Conservation (phyloP, 2,797 vertebrate species). For the Emys orbicularis region DNA sequence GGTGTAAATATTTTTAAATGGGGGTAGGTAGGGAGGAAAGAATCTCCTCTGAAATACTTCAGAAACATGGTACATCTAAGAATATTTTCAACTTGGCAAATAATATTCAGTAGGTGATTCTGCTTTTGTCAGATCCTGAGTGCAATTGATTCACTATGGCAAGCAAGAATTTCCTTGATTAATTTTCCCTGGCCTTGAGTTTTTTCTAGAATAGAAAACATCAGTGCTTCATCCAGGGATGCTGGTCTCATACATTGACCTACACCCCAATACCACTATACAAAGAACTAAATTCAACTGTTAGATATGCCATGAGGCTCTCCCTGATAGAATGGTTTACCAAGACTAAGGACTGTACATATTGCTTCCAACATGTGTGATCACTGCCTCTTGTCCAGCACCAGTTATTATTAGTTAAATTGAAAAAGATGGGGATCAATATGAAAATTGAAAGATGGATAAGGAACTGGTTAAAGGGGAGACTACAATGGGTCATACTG, state of each 20-base stretch:
- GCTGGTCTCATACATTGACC: neutral
- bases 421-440: too few relatives aligned
- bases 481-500: too few relatives aligned
- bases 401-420: too few relatives aligned
- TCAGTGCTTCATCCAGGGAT: neutral
- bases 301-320: neutral
- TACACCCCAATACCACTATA: neutral
- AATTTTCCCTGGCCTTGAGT: neutral
- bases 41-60: constrained; percentile 32
- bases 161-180: neutral
- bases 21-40: constrained; percentile 7
- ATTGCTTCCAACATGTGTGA: too few relatives aligned
- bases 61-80: neutral
- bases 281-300: neutral
- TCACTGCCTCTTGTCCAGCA: neutral
- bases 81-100: constrained; percentile 26
- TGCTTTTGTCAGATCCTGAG: neutral
- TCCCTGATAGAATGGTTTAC: neutral
- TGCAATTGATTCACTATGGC: neutral
- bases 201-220: neutral
- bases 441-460: too few relatives aligned
- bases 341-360: neutral
- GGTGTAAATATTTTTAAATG: constrained; percentile 17
- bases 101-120: neutral
- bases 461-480: too few relatives aligned